Evolutionary conservation across 2,888 invertebrate genomes (phyloP), one percentile per base, ranked within the genome.

Genomic region (Maniola hyperantus): DNA sequence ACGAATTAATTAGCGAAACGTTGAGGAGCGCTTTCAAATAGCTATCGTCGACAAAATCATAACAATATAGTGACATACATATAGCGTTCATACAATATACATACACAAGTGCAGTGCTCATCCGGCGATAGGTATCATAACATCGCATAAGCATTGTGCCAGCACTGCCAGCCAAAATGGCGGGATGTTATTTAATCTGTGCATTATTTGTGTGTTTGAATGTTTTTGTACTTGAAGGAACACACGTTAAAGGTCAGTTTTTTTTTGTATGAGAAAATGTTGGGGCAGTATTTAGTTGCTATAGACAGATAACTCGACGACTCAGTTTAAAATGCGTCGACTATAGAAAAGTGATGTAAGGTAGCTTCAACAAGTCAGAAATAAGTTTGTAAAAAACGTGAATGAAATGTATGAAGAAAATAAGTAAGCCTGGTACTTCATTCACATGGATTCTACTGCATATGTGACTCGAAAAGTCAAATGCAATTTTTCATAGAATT

Each of bases 31-130:
- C 72, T 59, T 13, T 7, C 33, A 55, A 76, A 73, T 74, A 78
- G 74, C 79, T 72, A 81, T 74, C 71, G 74, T 70, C 74, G 79
- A 80, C 64, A 67, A 54, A 80, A 76, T 77, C 83, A 85, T 78
- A 88, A 86, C 85, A 87, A 77, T 74, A 68, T 72, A 50, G 74
- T 72, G 69, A 72, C 78, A 72, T 71, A 76, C 65, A 64, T 54
- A 64, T 64, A n/a, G n/a, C 77, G 72, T 71, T 76, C 66, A 57
- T 42, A 39, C 57, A 42, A 20, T 15, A 72, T 71, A 76, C 66
- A 65, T 55, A 65, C 64, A 61, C 50, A 50, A 64, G 66, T 68
- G 70, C 66, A 64, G 55, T 57, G 44, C 46, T 53, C 57, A 50
- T 58, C 61, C 48, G 50, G 39, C 54, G 44, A 42, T 58, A 59